These are phyloP conservation scores for Prochilodus magdalenae DNA, from an alignment of 2,113 vertebrate species.

Conservation along the genomic window DNA sequence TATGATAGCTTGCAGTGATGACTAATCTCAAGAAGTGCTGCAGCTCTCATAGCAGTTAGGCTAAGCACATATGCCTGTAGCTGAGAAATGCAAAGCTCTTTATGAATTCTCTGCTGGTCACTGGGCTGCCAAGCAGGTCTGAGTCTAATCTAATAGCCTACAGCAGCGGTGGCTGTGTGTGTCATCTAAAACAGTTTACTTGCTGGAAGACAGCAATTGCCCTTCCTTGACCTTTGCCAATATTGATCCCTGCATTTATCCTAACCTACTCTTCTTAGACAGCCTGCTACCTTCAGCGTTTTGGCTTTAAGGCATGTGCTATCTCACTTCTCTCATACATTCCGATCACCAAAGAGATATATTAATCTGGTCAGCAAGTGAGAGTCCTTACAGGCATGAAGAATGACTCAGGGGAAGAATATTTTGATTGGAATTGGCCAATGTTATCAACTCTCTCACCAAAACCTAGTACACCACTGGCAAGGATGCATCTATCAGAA, in stretches of 20 bases:
- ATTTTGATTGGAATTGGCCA: conserved; percentile 18
- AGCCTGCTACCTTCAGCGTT: conserved; percentile 43
- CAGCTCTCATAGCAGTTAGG: neutral
- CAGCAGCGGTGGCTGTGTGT: conserved; percentile 24
- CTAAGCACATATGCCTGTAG: conserved; percentile 24
- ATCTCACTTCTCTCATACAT: conserved; percentile 41
- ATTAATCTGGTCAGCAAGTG: conserved; percentile 39
- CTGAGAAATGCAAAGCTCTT: conserved; percentile 28
- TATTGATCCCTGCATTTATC: conserved; percentile 49
- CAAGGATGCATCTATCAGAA: neutral
- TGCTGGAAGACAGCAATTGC: conserved; percentile 54
- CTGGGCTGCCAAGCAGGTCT: conserved; percentile 31
- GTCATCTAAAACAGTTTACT: conserved; percentile 48
- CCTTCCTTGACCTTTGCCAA: conserved; percentile 55
- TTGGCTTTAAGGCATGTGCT: conserved; percentile 44
- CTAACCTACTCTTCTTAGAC: conserved; percentile 31
- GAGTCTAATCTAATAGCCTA: conserved; percentile 50
- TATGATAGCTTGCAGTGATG: neutral
- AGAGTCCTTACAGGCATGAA: conserved; percentile 41
- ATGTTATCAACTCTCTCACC: neutral
- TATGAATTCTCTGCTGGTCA: conserved; percentile 44
- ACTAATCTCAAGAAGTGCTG: neutral
- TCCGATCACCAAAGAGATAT: conserved; percentile 45
- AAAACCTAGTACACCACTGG: neutral
- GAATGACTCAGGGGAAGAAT: conserved; percentile 13